Evolutionary conservation across 2,113 vertebrate species (phyloP), one percentile per base, ranked within the genome.

Genomic region (Siphamia tubifer): DNA sequence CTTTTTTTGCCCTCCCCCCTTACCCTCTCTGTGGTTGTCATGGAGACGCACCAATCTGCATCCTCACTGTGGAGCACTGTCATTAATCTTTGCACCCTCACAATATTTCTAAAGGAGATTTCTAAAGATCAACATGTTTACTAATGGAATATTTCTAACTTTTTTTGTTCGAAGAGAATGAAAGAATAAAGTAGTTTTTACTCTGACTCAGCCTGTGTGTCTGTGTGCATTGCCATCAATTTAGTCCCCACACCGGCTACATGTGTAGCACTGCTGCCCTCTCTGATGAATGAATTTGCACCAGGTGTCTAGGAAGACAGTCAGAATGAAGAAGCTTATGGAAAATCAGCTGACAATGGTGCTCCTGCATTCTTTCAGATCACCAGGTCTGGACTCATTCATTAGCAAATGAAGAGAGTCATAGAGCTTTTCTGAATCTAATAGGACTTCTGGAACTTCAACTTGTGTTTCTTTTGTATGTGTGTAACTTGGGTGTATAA

Each of bases 181-280:
- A 87, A 86, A 86, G 85, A 91, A 90, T 91, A 91, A 91, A 91
- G 88, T 91, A 91, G 90, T 91, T 91, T 90, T 89, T 91, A 91
- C 81, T 89, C 86, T 82, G 49, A 2, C 56, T 35, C 9, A 3
- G 55, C 17, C 16, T 47, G 28, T 51, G 36, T 27, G 9, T 68
- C 21, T 76, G 51, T 70, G 45, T 45, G 68, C 12, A 4, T 35
- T 32, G 13, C 23, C 7, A 9, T 66, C 42, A 25, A 21, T 28
- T 38, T 38, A 1, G 5, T 23, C 42, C 64, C 36, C 12, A 11
- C 24, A 1, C 1, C 3, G 25, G 44, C 35, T 66, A 31, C 5
- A 2, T 66, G 28, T 32, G 28, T 32, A 15, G 30, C 62, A 7
- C 39, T 49, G 40, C 16, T 4, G 9, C 52, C 25, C 30, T 64